Percentiles rank a stretch among this genome's conserved stretches.
Conservation (phyloP, 2,113 vertebrate genomes). For the Neodontobutis hainanensis region DNA sequence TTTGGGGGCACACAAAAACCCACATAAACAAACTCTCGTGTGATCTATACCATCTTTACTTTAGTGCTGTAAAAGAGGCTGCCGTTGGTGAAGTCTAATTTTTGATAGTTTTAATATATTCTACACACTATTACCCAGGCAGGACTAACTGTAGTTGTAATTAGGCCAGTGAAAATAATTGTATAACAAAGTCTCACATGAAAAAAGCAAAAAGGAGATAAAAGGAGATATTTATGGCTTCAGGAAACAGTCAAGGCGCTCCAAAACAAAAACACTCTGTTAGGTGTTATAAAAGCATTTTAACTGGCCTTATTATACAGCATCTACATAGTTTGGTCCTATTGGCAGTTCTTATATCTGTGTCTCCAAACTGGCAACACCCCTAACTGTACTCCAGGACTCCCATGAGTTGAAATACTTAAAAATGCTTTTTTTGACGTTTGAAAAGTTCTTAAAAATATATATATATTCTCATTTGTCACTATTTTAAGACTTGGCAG, state of each 20-base stretch:
- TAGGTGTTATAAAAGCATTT: neutral
- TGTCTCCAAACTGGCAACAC: neutral
- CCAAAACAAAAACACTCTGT: neutral
- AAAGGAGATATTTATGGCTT: neutral
- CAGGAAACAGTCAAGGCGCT: neutral
- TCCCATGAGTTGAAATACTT: neutral
- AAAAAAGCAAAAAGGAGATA: neutral
- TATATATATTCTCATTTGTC: no score
- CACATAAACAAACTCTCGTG: slow-evolving; percentile 1
- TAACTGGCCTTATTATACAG: neutral
- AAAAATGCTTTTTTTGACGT: neutral
- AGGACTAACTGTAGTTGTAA: neutral
- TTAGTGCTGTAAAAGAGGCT: neutral
- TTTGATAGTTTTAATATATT: no score
- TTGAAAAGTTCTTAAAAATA: no score
- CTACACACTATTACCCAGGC: neutral
- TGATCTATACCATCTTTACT: neutral
- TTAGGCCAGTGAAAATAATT: neutral
- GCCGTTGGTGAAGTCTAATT: neutral
- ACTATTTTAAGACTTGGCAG: no score
- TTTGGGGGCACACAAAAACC: neutral
- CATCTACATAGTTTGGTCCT: slow-evolving; percentile 1
- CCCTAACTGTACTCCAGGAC: neutral
- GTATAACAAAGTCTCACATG: neutral
- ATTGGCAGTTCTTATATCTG: neutral